Evolutionary conservation across 2,888 invertebrate genomes (phyloP).

Genomic region (Physocephala rufipes): DNA sequence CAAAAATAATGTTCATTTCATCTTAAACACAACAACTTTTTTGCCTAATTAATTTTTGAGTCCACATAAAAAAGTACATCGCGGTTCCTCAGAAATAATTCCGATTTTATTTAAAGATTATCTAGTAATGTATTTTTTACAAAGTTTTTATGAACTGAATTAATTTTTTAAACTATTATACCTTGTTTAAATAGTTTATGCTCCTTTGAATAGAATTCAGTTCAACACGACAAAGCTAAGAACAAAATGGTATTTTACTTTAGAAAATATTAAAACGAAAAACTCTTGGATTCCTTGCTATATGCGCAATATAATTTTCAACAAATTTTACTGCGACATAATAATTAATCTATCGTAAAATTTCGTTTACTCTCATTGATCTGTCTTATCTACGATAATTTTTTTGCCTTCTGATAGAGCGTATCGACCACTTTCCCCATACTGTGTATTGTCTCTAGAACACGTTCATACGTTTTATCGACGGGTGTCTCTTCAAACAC

Average conservation of each 20-base stretch:
- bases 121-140: no score
- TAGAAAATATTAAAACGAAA: constrained; percentile 21
- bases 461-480: constrained; percentile 97
- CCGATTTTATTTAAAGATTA: no score
- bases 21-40: no score
- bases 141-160: no score
- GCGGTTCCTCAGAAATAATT: no score
- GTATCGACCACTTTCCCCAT: constrained; percentile 99
- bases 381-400: constrained; percentile 78
- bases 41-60: no score
- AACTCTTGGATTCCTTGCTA: background rate
- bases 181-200: constrained; percentile 17
- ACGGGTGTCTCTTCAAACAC: constrained; percentile 95
- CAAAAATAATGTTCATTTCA: no score
- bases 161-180: background rate
- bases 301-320: constrained; percentile 15
- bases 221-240: constrained; percentile 26
- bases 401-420: constrained; percentile 98
- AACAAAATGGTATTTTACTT: constrained; percentile 22
- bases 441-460: constrained; percentile 96
- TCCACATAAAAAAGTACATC: no score
- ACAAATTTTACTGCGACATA: constrained; percentile 19
- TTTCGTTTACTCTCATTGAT: constrained; percentile 23
- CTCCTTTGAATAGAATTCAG: constrained; percentile 32
- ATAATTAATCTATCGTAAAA: constrained; percentile 22